These are phyloP conservation scores for Parapristionchus giblindavisi DNA, from an alignment of 2,888 invertebrate genomes.

Conservation along the genomic window DNA sequence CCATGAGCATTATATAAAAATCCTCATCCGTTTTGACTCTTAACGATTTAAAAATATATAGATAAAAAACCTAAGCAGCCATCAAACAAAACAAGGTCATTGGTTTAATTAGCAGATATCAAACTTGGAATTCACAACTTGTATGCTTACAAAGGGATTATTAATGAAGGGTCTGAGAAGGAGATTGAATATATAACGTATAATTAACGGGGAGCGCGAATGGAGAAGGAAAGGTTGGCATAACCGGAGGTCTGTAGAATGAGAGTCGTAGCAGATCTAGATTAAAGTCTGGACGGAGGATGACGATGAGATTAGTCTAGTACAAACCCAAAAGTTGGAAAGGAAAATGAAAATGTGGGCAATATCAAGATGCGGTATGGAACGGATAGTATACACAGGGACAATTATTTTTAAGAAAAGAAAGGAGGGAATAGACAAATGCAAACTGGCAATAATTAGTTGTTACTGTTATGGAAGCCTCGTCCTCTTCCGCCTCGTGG, in stretches of 20 bases:
- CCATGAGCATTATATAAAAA: too few species aligned
- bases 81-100: neutral
- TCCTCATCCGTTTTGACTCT: too few species aligned
- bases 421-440: neutral
- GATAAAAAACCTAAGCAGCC: neutral
- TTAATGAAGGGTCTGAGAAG: too few species aligned
- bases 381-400: neutral
- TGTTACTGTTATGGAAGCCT: neutral
- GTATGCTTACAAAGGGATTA: too few species aligned
- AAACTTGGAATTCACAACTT: conserved; percentile 22
- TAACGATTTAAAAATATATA: too few species aligned
- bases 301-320: neutral
- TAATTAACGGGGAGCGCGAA: too few species aligned
- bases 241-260: neutral
- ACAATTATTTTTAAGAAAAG: neutral
- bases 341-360: too few species aligned
- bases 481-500: conserved; percentile 32
- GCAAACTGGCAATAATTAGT: neutral
- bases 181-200: too few species aligned
- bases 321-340: neutral
- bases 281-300: neutral
- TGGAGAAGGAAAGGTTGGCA: too few species aligned
- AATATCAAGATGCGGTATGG: too few species aligned
- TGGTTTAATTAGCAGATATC: neutral
- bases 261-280: neutral